Base-by-base conservation (phyloP, 2,113 vertebrate species). In the Mixornis gularis region DNA sequence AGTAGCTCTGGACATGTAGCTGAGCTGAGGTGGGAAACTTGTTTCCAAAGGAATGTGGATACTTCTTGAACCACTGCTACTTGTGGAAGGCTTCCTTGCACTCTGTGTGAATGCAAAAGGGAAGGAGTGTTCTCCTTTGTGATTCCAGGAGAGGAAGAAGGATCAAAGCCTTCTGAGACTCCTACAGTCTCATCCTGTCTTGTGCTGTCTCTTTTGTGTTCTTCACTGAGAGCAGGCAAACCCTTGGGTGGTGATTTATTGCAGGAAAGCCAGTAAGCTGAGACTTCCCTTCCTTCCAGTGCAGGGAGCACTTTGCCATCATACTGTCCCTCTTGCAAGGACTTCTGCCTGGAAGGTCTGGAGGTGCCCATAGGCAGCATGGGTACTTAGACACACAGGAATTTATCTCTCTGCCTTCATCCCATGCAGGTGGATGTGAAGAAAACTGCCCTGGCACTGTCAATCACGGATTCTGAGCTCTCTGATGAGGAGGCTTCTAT, bases 401-500 rank as follows among this genome's bases (percentile, higher is more conserved):
- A 63, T 63, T 87, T 79, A 48, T 80, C 22, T 36, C 52, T 93
- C 43, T 91, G 58, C 36, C 64, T 90, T 89, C 65, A 66, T 85
- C 53, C 93, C 17, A 16, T 97, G 22, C 94, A 98, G 98, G 97
- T 98, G 92, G 98, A 98, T 87, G 98, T 98, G 89, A 98, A 98
- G 95, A 99, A 99, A 62, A 99, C 99, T 12, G 99, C 99, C 6
- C 92, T 99, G 97, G 99, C 99, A 4, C 98, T 99, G 97, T 99
- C 99, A 88, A 99, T 99, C 96, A 99, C 99, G 7, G 99, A 99
- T 97, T 99, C 99, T 0, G 99, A 99, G 96, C 86, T 99, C 69
- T 99, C 99, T 2, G 99, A 99, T 36, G 99, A 99, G 73, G 99
- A 99, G 87, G 99, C 98, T 19, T 99, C 99, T 60, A 99, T 99